Evolutionary conservation across 2,113 vertebrate species (phyloP), one percentile per base, ranked within the genome.

Genomic region (Nanorana parkeri): DNA sequence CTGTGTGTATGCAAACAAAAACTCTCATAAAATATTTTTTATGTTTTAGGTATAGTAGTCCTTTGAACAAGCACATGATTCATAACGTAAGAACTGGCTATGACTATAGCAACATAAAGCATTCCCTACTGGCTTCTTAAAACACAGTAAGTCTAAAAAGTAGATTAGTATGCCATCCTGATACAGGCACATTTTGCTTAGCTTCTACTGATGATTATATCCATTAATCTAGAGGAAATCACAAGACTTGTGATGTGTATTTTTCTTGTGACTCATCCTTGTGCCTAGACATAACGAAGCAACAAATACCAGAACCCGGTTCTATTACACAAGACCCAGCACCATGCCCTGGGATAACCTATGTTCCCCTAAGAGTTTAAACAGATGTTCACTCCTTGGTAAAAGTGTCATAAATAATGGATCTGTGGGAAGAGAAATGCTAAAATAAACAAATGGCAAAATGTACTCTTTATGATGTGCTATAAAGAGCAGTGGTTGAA

Each of bases 291-390:
- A 55, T 28, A 11, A 56, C 4, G 10, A 21, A 73, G 16, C 2
- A 32, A 32, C 26, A 56, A 7, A 36, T 28, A 47, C 68, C 16
- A 71, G 54, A 7, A 13, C 68, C 26, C 21, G 51, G 23, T 71
- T 60, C 72, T 10, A 26, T 61, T 41, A 41, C 72, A 54, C 41
- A 61, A 41, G 55, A 32, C 6, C 28, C 72, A 41, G 55, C 26
- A 61, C 28, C 13, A 41, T 23, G 28, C 20, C 72, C 72, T 75
- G 21, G n/a, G 72, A 75, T 75, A 75, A 75, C 72, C 55, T 15
- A 36, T 61, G 56, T 75, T 36, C 28, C 23, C 15, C 20, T 58
- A 20, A 41, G 55, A 41, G 72, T 54, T 36, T 54, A 75, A 58
- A 23, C 56, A 75, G 55, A 32, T 74, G 72, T 32, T 75, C 72